Percentiles rank a stretch among this genome's conserved stretches.
Evolutionary conservation across 64 coral and sea anemone species (phyloP).

Genomic region (Actinia equina): DNA sequence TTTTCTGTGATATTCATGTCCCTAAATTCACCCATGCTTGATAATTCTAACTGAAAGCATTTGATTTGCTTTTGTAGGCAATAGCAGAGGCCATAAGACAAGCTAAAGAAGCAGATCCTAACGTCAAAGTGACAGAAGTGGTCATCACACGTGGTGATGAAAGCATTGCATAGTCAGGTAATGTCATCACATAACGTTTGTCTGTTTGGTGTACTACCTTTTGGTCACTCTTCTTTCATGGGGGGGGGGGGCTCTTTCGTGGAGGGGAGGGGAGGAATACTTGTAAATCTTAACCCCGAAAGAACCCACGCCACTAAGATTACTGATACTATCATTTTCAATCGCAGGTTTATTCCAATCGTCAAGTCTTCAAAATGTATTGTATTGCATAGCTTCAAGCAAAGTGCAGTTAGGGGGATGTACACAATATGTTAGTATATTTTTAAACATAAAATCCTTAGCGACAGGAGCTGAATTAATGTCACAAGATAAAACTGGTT

Average conservation of each 20-base stretch:
- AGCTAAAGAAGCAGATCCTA: constrained; percentile 76
- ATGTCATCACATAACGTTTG: background rate
- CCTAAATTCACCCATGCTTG: too few relatives aligned
- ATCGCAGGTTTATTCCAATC: background rate
- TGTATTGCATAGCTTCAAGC: background rate
- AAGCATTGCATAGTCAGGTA: constrained; percentile 4
- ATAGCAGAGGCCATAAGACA: constrained; percentile 79
- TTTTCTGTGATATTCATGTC: too few relatives aligned
- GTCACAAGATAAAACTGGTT: background rate
- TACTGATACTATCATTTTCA: background rate
- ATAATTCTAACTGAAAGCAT: too few relatives aligned
- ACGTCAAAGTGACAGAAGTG: constrained; percentile 86
- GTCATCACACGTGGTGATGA: constrained; percentile 80
- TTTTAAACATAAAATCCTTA: background rate
- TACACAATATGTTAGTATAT: background rate
- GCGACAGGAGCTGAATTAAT: background rate
- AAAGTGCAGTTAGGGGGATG: background rate
- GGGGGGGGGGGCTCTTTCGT: too few relatives aligned
- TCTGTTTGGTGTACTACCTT: background rate
- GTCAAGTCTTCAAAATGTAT: background rate
- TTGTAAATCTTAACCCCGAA: too few relatives aligned
- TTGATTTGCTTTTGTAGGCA: constrained; percentile 24
- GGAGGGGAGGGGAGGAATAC: too few relatives aligned
- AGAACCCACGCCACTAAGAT: background rate
- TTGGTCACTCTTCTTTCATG: too few relatives aligned